Conservation (phyloP, 2,888 invertebrate species). For the Mythimna pallens region DNA sequence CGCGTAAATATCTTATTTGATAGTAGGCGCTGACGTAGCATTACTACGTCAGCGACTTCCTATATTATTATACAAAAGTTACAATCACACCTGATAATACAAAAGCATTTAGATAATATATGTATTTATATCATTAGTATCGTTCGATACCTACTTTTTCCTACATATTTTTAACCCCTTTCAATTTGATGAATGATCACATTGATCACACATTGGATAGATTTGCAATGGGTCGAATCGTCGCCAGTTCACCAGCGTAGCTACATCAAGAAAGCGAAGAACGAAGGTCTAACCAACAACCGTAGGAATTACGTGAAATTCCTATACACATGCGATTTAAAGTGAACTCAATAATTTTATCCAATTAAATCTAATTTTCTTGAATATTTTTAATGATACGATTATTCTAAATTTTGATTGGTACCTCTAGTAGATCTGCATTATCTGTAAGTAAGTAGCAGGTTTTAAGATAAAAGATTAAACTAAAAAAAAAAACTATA, state of each 20-base stretch:
- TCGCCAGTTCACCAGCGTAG: neutral
- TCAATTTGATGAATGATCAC: constrained; percentile 6
- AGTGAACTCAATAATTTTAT: neutral
- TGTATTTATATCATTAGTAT: no score
- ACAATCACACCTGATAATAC: constrained; percentile 9
- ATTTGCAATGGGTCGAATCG: neutral
- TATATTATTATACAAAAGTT: constrained; percentile 1
- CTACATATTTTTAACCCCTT: neutral
- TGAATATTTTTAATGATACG: neutral
- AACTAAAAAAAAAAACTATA: neutral
- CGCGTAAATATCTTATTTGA: neutral
- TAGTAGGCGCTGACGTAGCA: neutral
- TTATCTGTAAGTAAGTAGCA: neutral
- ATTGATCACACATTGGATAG: constrained; percentile 3
- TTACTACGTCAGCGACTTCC: constrained; percentile 8
- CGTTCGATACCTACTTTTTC: neutral
- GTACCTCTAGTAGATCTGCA: neutral
- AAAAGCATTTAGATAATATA: neutral
- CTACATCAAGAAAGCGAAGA: constrained; percentile 23
- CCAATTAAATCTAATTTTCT: neutral
- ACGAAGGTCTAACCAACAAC: constrained; percentile 6
- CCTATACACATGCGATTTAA: neutral
- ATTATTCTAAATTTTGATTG: neutral
- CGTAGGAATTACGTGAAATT: constrained; percentile 13
- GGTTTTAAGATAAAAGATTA: neutral